Base-by-base conservation (phyloP, 2,113 vertebrate species). In the Galeopterus variegatus region DNA sequence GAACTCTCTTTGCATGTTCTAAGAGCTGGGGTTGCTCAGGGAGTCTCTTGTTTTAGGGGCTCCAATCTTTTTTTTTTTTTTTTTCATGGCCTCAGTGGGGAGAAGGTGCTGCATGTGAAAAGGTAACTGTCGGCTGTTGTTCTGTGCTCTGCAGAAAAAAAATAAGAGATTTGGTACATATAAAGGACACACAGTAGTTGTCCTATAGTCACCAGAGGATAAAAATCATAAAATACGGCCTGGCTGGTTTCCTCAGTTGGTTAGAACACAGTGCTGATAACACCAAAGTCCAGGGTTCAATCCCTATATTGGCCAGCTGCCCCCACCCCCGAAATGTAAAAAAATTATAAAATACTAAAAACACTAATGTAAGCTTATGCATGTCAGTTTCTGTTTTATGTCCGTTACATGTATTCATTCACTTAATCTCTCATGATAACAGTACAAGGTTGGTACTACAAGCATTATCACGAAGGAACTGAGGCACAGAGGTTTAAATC, bases 301-400 rank as follows among this genome's bases (percentile, higher is more conserved):
- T 41, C 41, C 41, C 41, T 41, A 41, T 41, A 41, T 41, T 41
- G 41, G 41, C 41, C 41, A 41, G 41, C 41, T 41, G 41, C 41
- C 41, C 41, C 41, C 41, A 41, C 41, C 41, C 41, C 41, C 41
- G 4, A 41, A 41, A 41, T 41, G 41, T 41, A 41, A 79, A 33
- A 65, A 93, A 93, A 60, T 65, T 12, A 58, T 26, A 50, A 95
- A 88, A 94, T n/a, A 69, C 24, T 41, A 41, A 41, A 41, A 82
- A 84, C 10, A 77, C 36, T 56, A 24, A 84, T n/a, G 0, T 64
- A 26, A 21, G 11, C 56, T 83, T 81, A 12, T 48, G 19, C 6
- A 19, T 9, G 24, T 58, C n/a, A 75, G 33, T 45, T 58, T 89
- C n/a, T 85, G 17, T 84, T 67, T 45, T 56, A 24, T 72, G 28